phyloP scores from a whole-genome alignment of 2,888 invertebrate species.

The Endomychus coccineus region DNA sequence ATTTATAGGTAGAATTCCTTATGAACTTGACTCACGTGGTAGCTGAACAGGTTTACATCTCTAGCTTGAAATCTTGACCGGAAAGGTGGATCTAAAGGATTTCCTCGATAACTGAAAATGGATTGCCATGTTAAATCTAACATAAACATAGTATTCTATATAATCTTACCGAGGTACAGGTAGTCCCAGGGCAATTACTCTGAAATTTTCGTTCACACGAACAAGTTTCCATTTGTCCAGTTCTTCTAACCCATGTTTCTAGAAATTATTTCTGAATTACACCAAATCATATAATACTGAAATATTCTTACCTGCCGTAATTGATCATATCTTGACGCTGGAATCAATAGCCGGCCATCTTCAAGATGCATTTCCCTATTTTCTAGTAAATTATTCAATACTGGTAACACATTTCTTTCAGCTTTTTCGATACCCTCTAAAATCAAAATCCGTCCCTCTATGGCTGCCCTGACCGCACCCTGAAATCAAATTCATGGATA shows the following conservation, averaged over 20 bases:
- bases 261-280: constrained; percentile 31
- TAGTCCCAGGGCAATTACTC: constrained; percentile 86
- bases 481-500: no score
- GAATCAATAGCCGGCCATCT: constrained; percentile 89
- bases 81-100: constrained; percentile 91
- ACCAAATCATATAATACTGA: constrained; percentile 8
- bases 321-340: constrained; percentile 83
- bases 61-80: constrained; percentile 92
- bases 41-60: constrained; percentile 63
- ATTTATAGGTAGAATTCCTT: no score
- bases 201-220: constrained; percentile 85
- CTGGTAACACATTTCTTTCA: constrained; percentile 92
- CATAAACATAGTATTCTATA: no score
- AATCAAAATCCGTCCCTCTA: constrained; percentile 78
- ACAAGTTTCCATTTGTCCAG: constrained; percentile 82
- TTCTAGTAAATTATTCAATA: constrained; percentile 91
- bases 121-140: no score
- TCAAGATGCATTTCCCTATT: constrained; percentile 98
- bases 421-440: constrained; percentile 97
- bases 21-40: constrained; percentile 53
- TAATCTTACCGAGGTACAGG: constrained; percentile 68
- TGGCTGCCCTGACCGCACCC: constrained; percentile 91
- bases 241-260: constrained; percentile 75
- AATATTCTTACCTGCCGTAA: constrained; percentile 59
- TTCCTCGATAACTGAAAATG: constrained; percentile 65